phyloP scores from a whole-genome alignment of 2,797 vertebrate genomes.

The Pangasius djambal region DNA sequence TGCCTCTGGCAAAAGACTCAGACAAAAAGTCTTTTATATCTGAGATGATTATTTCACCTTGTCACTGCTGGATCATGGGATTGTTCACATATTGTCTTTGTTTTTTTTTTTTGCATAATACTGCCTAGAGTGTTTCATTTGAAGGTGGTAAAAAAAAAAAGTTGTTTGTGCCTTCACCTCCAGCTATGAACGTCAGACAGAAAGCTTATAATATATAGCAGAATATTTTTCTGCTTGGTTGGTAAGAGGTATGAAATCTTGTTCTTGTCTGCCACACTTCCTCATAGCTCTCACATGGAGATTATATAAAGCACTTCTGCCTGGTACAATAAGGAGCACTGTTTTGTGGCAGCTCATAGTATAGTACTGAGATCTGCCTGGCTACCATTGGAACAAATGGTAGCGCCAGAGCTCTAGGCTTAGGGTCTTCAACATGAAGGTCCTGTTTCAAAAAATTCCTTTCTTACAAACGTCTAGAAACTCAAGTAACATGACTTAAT shows the following conservation, averaged over 20 bases:
- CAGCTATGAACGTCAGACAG: constrained; percentile 22
- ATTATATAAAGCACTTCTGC: constrained; percentile 20
- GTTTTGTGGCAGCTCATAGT: neutral
- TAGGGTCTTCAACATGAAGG: neutral
- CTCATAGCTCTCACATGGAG: neutral
- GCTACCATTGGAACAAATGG: neutral
- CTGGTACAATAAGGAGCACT: neutral
- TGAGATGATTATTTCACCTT: constrained; percentile 29
- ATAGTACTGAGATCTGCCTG: neutral
- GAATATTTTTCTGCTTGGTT: constrained; percentile 20
- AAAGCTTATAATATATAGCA: constrained; percentile 28
- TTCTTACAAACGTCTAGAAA: neutral
- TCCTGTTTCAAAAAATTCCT: neutral
- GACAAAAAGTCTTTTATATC: constrained; percentile 7
- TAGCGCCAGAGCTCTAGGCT: neutral
- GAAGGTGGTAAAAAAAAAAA: constrained; percentile 4
- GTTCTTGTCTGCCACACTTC: constrained; percentile 13
- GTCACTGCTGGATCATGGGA: constrained; percentile 17
- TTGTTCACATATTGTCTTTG: neutral
- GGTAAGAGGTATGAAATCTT: constrained; percentile 28
- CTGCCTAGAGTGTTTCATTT: constrained; percentile 31
- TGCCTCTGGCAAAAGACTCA: constrained; percentile 4
- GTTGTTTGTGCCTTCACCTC: constrained; percentile 22
- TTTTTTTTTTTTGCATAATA: neutral
- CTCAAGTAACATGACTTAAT: neutral